Evolutionary conservation across 2,888 invertebrate genomes (phyloP).

Genomic region (Rhagonycha lutea): DNA sequence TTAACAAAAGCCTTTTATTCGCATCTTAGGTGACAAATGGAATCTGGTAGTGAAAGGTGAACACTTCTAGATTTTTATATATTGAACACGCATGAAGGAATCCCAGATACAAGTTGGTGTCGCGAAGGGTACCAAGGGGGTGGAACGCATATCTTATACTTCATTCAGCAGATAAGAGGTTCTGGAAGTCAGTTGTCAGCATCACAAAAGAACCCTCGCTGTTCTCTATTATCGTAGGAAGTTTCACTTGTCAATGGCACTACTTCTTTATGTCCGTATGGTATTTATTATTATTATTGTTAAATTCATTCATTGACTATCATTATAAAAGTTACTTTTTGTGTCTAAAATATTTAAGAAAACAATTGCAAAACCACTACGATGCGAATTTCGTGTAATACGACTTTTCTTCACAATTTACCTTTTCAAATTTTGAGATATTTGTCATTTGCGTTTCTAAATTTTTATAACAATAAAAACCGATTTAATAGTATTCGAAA

Average conservation of each 20-base stretch:
- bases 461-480: not conserved
- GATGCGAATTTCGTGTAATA: too few species aligned
- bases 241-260: constrained; percentile 49
- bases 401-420: too few species aligned
- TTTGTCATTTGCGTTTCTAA: not conserved
- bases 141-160: constrained; percentile 34
- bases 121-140: constrained; percentile 33
- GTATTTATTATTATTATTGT: constrained; percentile 41
- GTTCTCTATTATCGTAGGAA: constrained; percentile 44
- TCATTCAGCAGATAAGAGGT: constrained; percentile 43
- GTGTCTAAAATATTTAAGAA: not conserved
- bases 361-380: too few species aligned
- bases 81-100: constrained; percentile 46
- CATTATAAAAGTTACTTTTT: not conserved
- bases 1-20: constrained; percentile 47
- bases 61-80: constrained; percentile 54
- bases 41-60: constrained; percentile 56
- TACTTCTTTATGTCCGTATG: constrained; percentile 44
- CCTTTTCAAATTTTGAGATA: not conserved
- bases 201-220: constrained; percentile 40
- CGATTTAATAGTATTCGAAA: too few species aligned
- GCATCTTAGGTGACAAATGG: constrained; percentile 53
- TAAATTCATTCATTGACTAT: constrained; percentile 1
- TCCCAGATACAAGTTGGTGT: constrained; percentile 34
- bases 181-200: constrained; percentile 40